These are phyloP conservation scores for Meiosimyza decipiens DNA, from an alignment of 2,888 invertebrate genomes.

Conservation along the genomic window DNA sequence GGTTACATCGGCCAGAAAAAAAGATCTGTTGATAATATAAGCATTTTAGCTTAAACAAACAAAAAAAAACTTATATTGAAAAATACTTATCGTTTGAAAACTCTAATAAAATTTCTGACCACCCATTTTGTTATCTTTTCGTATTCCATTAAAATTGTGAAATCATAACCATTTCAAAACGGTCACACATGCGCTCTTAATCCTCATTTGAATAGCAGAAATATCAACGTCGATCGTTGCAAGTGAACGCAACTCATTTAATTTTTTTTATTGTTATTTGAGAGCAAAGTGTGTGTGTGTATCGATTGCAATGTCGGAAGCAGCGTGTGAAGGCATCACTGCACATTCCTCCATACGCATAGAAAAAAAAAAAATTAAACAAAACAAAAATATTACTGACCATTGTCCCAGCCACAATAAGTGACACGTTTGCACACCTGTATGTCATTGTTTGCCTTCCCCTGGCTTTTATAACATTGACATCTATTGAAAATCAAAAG, in stretches of 20 bases:
- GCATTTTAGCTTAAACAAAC: no score
- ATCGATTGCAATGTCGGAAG: conserved; percentile 2
- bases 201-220: conserved; percentile 22
- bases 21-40: no score
- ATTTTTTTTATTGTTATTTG: conserved; percentile 11
- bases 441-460: conserved; percentile 24
- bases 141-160: background rate
- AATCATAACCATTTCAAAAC: background rate
- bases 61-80: no score
- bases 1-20: no score
- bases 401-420: conserved; percentile 12
- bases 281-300: background rate
- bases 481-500: conserved; percentile 12
- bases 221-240: background rate
- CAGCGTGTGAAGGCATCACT: conserved; percentile 28
- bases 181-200: conserved; percentile 24
- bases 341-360: conserved; percentile 15
- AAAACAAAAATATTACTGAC: conserved; percentile 1
- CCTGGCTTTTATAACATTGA: background rate
- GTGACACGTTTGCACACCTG: conserved; percentile 28
- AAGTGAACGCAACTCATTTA: conserved; percentile 19
- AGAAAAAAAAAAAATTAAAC: background rate
- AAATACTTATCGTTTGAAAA: background rate
- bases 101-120: background rate
- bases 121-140: background rate